Base-by-base conservation (phyloP, 2,113 vertebrate genomes). In the Spilogale gracilis region DNA sequence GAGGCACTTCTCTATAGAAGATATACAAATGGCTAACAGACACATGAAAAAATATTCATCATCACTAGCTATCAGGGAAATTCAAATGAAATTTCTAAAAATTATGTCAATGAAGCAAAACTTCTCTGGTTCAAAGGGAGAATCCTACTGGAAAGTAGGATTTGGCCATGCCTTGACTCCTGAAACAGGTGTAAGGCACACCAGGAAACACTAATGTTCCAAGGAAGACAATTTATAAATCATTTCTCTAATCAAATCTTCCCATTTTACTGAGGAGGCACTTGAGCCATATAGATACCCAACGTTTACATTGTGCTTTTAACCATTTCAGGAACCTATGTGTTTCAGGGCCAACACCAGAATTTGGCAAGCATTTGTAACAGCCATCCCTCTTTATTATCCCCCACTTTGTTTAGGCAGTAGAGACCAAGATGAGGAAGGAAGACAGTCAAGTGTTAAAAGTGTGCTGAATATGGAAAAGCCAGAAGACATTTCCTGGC, bases 11-110 rank as follows among this genome's bases (percentile, higher is more conserved):
- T 38, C 38, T 38, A 38, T 38, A 38, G 38, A 38, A 38, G 38
- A 38, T 38, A 38, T 38, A 38, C 38, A 38, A 38, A 38, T 38
- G 38, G 38, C 38, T 38, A 38, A 38, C 38, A 38, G 38, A 38
- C 38, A 38, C 38, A 38, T 38, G 38, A 38, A 38, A 38, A 38
- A 38, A 38, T 38, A 38, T 38, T 38, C 38, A 38, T 38, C 38
- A 38, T 2, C 38, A 38, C 38, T 38, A 38, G 38, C 38, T 38
- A 38, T 38, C 38, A 38, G 38, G 38, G 38, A 97, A 73, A 45
- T 98, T 38, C 60, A 97, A 73, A 45, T 98, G 38, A 76, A 92
- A 91, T 71, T 38, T 96, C 43, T 61, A 18, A 71, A 65, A 58
- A n/a, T 82, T 92, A 89, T 61, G 0, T 69, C 73, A 25, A 30